Evolutionary conservation across 2,797 vertebrate species (phyloP).

Genomic region (Masticophis lateralis): DNA sequence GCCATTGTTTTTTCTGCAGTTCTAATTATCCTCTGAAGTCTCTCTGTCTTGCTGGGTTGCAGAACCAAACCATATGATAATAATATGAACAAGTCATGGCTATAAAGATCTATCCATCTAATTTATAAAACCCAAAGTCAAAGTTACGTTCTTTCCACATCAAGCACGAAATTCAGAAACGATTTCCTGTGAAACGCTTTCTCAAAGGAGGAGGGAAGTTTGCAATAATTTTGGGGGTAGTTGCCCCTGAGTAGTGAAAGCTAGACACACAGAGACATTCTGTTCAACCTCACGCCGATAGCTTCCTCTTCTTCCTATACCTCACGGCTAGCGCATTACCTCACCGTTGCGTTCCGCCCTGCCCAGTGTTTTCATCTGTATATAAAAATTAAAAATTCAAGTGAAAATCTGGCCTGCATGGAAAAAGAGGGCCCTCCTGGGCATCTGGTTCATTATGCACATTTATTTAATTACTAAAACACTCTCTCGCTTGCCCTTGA

Average conservation of each 20-base stretch:
- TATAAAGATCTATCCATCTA: too few relatives aligned
- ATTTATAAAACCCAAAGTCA: too few relatives aligned
- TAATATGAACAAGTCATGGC: too few relatives aligned
- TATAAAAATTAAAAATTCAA: constrained; percentile 87
- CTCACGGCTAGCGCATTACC: constrained; percentile 56
- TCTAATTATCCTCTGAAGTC: too few relatives aligned
- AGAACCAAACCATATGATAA: too few relatives aligned
- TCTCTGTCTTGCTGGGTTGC: too few relatives aligned
- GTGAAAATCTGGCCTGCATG: constrained; percentile 81
- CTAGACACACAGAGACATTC: constrained; percentile 56
- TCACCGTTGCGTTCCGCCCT: constrained; percentile 68
- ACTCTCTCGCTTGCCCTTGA: constrained; percentile 74
- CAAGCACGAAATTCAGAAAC: too few relatives aligned
- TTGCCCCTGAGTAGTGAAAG: constrained; percentile 56
- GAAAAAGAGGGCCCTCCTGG: constrained; percentile 77
- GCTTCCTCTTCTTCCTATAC: constrained; percentile 52
- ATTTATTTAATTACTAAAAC: constrained; percentile 83
- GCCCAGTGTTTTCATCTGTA: constrained; percentile 78
- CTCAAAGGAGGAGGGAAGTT: constrained; percentile 61
- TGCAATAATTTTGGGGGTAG: not conserved
- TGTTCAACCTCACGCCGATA: constrained; percentile 48
- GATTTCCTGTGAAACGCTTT: constrained; percentile 57
- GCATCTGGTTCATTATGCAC: constrained; percentile 84
- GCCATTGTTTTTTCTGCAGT: too few relatives aligned
- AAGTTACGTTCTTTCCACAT: too few relatives aligned